Evolutionary conservation across 23 tunicate genomes (phyloP), one percentile per base, ranked within the genome.

Genomic region (Ciona savignyi): DNA sequence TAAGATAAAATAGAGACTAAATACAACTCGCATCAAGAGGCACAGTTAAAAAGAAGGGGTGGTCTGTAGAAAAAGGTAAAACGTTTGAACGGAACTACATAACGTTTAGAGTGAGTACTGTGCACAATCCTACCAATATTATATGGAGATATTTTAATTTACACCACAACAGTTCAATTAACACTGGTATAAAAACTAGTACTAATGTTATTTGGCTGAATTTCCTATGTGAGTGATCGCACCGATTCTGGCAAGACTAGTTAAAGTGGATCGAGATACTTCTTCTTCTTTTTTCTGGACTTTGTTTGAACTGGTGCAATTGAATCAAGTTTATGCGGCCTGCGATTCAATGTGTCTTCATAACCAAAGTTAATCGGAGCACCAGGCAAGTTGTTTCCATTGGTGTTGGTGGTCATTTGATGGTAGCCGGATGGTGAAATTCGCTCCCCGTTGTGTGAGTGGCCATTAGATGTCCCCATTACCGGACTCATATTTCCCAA

Each of bases 311-410:
- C 34, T 30, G 80, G 74, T 3, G 74, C 25, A 29, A 84, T n/a
- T 22, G 89, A 67, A 30, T 84, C 89, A 30, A 84, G 89, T 67
- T 84, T 84, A 32, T 65, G 82, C 60, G 89, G 89, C 3, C 89
- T 70, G 25, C 89, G 60, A 0, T 63, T 24, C 3, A 42, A 42
- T 6, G 56, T 48, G 33, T 75, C 87, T 26, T 82, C 87, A 2
- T 29, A 25, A 20, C 68, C 67, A 34, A 51, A 70, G 32, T 72
- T 21, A 22, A 23, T 25, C 1, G 56, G 33, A 1, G 67, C 67
- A 32, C 62, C 19, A 42, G 67, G 70, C 73, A 34, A 21, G 49
- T 23, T 32, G 63, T 51, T 71, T 27, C 26, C 67, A 27, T 27
- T 3, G 19, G 42, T 56, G 29, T 48, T 25, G 3, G 22, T 32